Percentiles rank a stretch among this genome's conserved stretches.
Conservation (phyloP, 2,888 invertebrate genomes). For the Ophraella communa region DNA sequence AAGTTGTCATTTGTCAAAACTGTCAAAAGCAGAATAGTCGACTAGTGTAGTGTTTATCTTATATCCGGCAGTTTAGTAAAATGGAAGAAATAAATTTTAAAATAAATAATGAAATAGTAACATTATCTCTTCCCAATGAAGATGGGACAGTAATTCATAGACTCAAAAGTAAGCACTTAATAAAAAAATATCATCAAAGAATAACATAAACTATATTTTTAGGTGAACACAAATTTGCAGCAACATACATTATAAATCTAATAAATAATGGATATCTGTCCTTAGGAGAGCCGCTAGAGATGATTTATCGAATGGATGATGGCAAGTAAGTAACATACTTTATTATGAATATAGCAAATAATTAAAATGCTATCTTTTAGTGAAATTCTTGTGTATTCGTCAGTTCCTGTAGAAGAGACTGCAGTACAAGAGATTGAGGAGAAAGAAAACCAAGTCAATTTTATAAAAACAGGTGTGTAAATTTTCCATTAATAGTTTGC, state of each 20-base stretch:
- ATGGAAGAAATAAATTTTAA: neutral
- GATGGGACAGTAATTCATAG: too few species aligned
- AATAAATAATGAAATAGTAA: neutral
- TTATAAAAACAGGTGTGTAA: too few species aligned
- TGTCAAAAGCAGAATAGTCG: neutral
- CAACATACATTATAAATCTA: too few species aligned
- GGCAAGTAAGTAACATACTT: neutral
- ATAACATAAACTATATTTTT: neutral
- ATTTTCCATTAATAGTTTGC: too few species aligned
- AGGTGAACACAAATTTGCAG: too few species aligned
- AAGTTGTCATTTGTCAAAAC: neutral
- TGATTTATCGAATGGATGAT: conserved; percentile 5
- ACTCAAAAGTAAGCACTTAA: too few species aligned
- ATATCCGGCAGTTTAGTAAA: neutral
- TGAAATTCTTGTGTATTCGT: conserved; percentile 5
- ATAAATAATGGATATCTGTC: neutral
- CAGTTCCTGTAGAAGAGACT: too few species aligned
- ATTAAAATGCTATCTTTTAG: neutral
- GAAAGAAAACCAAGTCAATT: too few species aligned
- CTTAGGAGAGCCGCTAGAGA: neutral
- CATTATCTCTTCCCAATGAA: neutral
- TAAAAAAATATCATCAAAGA: too few species aligned
- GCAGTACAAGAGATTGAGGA: too few species aligned
- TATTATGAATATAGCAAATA: neutral
- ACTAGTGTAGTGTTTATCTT: neutral